Conservation (phyloP, 2,888 invertebrate species). For the Zele albiditarsus region DNA sequence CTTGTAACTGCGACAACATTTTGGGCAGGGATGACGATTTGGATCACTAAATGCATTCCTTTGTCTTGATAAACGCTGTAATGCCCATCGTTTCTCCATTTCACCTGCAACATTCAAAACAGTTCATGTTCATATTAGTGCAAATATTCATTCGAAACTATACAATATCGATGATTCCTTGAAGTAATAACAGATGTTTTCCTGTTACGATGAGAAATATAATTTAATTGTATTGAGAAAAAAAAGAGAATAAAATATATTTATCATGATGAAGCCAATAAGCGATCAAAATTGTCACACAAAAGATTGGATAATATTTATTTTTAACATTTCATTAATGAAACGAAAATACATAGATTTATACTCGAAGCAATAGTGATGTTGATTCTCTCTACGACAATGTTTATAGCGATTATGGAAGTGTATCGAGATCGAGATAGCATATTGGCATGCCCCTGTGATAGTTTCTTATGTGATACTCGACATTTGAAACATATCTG, state of each 20-base stretch:
- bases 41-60: slow-evolving; percentile 8
- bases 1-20: slow-evolving; percentile 72
- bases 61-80: slow-evolving; percentile 1
- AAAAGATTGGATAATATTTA: background rate
- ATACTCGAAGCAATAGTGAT: background rate
- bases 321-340: background rate
- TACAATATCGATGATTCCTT: background rate
- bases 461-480: slow-evolving; percentile 54
- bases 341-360: background rate
- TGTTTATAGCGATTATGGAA: background rate
- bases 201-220: background rate
- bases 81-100: background rate
- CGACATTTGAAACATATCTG: slow-evolving; percentile 53
- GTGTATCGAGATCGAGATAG: slow-evolving; percentile 35
- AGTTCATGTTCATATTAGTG: slow-evolving; percentile 10
- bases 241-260: background rate
- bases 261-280: background rate
- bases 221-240: background rate
- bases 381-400: background rate
- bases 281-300: background rate
- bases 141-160: background rate
- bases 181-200: background rate
- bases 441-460: slow-evolving; percentile 46
- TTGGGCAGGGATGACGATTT: slow-evolving; percentile 32
- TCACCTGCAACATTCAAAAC: slow-evolving; percentile 26